These are phyloP conservation scores for Nebria salina DNA, from an alignment of 2,888 invertebrate genomes.

Conservation along the genomic window DNA sequence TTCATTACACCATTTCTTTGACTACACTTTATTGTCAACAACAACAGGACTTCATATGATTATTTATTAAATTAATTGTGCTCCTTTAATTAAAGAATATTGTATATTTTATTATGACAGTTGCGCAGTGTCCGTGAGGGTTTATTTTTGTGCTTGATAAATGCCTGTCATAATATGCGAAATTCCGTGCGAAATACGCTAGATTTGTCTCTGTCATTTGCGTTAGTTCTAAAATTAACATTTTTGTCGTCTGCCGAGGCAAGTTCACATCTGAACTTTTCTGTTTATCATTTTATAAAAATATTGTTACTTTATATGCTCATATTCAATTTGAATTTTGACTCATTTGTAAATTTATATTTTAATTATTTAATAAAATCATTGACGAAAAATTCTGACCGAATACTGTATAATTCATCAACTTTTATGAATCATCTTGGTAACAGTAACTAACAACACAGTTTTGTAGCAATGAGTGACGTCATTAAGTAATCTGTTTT, in stretches of 20 bases:
- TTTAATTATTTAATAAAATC: too few species aligned
- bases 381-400: too few species aligned
- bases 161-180: slow-evolving; percentile 36
- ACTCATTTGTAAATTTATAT: too few species aligned
- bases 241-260: neutral
- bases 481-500: too few species aligned
- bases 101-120: slow-evolving; percentile 26
- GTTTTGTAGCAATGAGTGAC: too few species aligned
- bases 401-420: too few species aligned
- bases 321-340: too few species aligned
- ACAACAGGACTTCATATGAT: neutral
- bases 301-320: too few species aligned
- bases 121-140: slow-evolving; percentile 13
- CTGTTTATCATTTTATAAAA: too few species aligned
- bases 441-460: too few species aligned
- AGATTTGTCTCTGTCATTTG: neutral
- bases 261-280: neutral
- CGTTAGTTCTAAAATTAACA: slow-evolving; percentile 32
- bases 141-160: slow-evolving; percentile 38
- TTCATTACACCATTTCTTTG: neutral
- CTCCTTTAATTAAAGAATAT: slow-evolving; percentile 36
- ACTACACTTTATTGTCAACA: too few species aligned
- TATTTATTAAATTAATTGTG: slow-evolving; percentile 39
- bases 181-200: slow-evolving; percentile 22
- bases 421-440: too few species aligned